Evolutionary conservation across 92 coral and sea anemone genomes (phyloP), one percentile per base, ranked within the genome.

Genomic region (Zoanthus sociatus): DNA sequence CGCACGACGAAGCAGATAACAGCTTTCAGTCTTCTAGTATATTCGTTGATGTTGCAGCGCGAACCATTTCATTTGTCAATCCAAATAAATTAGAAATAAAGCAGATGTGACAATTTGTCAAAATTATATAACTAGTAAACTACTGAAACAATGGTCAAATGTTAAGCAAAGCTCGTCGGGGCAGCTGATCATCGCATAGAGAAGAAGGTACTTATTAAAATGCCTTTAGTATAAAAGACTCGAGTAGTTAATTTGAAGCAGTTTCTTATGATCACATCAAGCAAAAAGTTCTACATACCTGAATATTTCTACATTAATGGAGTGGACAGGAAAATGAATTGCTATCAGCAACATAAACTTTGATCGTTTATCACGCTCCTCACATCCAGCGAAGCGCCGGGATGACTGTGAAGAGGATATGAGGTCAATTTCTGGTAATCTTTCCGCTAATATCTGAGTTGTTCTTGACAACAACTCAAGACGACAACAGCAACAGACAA

Each of bases 381-480:
- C 74, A 81, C 18, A 47, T 5, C 74, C 47, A 66, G 15, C 61
- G 46, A 17, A 46, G 85, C 44, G 60, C 73, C 85, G 18, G 56
- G 26, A 32, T n/a, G 54, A 20, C 84, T 81, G 85, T 10, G 75
- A 21, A 42, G 42, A 73, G 64, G 74, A 81, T 63, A 46, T 47
- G 74, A 67, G 85, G 85, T 81, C 85, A 81, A 66, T 81, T 67
- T 68, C 61, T 47, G 63, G 53, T 81, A 81, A 81, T 81, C 85
- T 67, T 66, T 81, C 60, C 12, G 67, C 85, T 81, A 81, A 58
- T 79, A 81, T 81, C 47, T 50, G 8, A 48, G 32, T 21, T 66
- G 32, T 45, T 79, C 37, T 8, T 81, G 85, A 81, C 75, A 81
- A 44, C 73, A 33, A 45, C 31, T 32, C 7, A 73, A 67, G 76